Evolutionary conservation across 2,888 invertebrate genomes (phyloP).

Genomic region (Mystacides longicornis): DNA sequence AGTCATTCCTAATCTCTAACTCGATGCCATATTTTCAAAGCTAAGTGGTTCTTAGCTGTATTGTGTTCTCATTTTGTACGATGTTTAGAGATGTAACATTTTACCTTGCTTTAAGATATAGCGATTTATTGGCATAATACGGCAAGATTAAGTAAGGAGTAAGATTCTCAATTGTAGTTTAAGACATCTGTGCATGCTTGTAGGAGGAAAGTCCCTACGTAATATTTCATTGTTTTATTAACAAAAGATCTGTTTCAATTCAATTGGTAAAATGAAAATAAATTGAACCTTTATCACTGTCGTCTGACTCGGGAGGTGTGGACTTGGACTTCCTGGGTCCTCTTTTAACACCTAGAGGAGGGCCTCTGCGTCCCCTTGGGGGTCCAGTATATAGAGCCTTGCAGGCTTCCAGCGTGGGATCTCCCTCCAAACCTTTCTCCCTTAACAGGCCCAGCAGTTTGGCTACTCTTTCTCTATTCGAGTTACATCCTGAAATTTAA

Average conservation of each 20-base stretch:
- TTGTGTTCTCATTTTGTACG: no score
- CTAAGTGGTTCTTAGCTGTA: no score
- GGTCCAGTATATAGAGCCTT: conserved; percentile 32
- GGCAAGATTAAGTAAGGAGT: no score
- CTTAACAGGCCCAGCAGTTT: conserved; percentile 42
- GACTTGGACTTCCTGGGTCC: conserved; percentile 7
- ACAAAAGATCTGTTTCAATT: not conserved
- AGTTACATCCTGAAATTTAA: conserved; percentile 38
- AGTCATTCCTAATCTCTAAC: no score
- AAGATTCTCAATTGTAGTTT: no score
- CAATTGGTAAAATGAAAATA: not conserved
- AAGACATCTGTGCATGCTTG: no score
- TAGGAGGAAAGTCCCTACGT: no score
- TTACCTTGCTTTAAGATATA: no score
- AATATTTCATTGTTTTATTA: no score
- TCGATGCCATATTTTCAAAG: no score
- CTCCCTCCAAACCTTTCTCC: conserved; percentile 45
- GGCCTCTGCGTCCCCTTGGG: conserved; percentile 34
- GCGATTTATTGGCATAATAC: no score
- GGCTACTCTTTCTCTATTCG: conserved; percentile 46
- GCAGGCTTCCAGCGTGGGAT: conserved; percentile 44
- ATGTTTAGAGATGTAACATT: no score
- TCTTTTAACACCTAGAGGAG: conserved; percentile 29
- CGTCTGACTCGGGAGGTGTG: conserved; percentile 5
- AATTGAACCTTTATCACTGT: conserved; percentile 7